Percentiles rank a stretch among this genome's conserved stretches.
These are phyloP conservation scores for Xiphorhynchus elegans DNA, from an alignment of 2,113 vertebrate species.

Conservation along the genomic window DNA sequence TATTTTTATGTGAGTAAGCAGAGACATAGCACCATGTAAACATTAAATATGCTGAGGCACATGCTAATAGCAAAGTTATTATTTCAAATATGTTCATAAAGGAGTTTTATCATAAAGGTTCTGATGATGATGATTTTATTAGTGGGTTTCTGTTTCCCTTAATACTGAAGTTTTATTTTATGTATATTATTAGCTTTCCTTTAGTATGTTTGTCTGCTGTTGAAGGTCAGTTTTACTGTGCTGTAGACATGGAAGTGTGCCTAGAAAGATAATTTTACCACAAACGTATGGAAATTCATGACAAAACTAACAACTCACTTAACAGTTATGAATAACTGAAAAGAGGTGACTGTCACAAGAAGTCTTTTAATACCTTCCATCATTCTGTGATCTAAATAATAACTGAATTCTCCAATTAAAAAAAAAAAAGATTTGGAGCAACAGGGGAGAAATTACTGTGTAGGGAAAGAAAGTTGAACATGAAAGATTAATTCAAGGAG, in stretches of 20 bases:
- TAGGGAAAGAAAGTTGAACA: not conserved
- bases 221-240: not conserved
- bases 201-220: not conserved
- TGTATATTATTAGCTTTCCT: not conserved
- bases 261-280: not conserved
- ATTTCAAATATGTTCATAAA: not conserved
- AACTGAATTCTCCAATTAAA: not conserved
- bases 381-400: not conserved
- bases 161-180: not conserved
- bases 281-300: not conserved
- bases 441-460: not conserved
- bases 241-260: not conserved
- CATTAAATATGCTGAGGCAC: not conserved
- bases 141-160: not conserved
- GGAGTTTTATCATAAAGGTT: fast-evolving
- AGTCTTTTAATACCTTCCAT: not conserved
- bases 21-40: not conserved
- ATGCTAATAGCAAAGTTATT: not conserved
- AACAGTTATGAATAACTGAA: not conserved
- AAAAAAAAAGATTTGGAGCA: not conserved
- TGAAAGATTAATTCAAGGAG: not conserved
- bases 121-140: not conserved
- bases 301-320: not conserved
- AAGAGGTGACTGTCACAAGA: not conserved
- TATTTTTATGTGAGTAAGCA: not conserved